These are phyloP conservation scores for Rattus norvegicus DNA, from an alignment of 2,113 vertebrate genomes.

Conservation along the genomic window DNA sequence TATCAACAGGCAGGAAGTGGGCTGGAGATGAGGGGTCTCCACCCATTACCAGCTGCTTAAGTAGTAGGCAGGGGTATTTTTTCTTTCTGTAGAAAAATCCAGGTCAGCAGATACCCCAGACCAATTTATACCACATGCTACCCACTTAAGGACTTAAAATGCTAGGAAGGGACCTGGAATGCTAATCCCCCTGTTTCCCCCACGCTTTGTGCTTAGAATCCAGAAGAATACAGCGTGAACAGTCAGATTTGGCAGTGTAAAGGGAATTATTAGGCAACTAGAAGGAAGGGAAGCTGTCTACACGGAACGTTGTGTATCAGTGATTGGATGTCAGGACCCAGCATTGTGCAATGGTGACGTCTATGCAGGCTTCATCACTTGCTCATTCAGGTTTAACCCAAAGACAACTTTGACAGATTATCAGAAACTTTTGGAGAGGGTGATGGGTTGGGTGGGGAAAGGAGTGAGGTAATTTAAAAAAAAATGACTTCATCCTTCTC, in stretches of 20 bases:
- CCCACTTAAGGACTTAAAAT: slow-evolving; percentile 56
- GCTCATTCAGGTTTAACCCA: slow-evolving; percentile 44
- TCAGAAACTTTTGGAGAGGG: slow-evolving; percentile 34
- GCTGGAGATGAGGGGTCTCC: slow-evolving; percentile 52
- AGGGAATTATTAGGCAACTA: slow-evolving; percentile 49
- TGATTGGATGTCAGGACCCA: slow-evolving; percentile 61
- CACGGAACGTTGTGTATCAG: background rate
- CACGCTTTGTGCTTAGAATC: slow-evolving; percentile 29
- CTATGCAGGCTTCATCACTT: slow-evolving; percentile 11
- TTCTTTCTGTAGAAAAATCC: slow-evolving; percentile 47
- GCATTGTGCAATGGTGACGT: background rate
- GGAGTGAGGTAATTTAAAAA: slow-evolving; percentile 57
- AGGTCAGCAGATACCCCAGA: slow-evolving; percentile 56
- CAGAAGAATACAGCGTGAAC: slow-evolving; percentile 43
- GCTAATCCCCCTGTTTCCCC: slow-evolving; percentile 10
- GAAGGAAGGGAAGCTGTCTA: slow-evolving; percentile 61
- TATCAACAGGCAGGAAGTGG: slow-evolving; percentile 66
- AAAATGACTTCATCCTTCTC: slow-evolving; percentile 58
- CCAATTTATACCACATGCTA: slow-evolving; percentile 68
- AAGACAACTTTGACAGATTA: slow-evolving; percentile 65
- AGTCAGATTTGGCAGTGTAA: slow-evolving; percentile 54
- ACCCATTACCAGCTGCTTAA: slow-evolving; percentile 73
- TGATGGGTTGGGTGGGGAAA: slow-evolving; percentile 39
- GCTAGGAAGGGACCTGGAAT: slow-evolving; percentile 32
- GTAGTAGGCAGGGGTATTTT: slow-evolving; percentile 18